Percentiles rank a stretch among this genome's conserved stretches.
Evolutionary conservation across 2,797 vertebrate species (phyloP).

Genomic region (Naso thynnoides): DNA sequence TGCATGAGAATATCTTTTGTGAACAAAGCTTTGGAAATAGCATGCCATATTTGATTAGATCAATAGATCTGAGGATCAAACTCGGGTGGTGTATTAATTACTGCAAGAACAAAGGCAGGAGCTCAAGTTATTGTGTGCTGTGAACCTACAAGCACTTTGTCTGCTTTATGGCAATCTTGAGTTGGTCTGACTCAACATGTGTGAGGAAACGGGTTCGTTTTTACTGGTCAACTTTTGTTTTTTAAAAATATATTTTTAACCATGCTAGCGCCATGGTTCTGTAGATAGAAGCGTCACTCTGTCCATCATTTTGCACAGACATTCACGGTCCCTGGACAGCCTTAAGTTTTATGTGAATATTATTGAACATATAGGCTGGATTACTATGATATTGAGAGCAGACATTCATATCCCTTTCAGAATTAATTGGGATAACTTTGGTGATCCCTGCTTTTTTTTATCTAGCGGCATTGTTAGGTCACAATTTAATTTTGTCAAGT

Average conservation of each 20-base stretch:
- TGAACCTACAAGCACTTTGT: conserved; percentile 66
- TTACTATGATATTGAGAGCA: neutral
- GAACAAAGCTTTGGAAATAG: conserved; percentile 77
- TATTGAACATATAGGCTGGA: neutral
- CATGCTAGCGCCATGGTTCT: neutral
- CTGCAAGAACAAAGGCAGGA: conserved; percentile 71
- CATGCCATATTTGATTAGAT: conserved; percentile 82
- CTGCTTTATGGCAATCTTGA: conserved; percentile 65
- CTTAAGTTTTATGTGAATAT: neutral
- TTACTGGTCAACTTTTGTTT: neutral
- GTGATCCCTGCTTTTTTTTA: too few relatives aligned
- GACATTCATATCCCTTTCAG: too few relatives aligned
- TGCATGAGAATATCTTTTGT: conserved; percentile 77
- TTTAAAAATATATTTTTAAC: conserved; percentile 13
- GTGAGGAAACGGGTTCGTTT: conserved; percentile 8
- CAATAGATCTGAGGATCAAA: conserved; percentile 80
- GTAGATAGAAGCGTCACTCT: too few relatives aligned
- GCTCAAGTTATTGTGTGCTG: conserved; percentile 71
- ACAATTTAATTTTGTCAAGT: too few relatives aligned
- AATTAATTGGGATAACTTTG: too few relatives aligned
- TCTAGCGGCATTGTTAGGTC: neutral
- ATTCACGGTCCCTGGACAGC: neutral
- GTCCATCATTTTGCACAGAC: neutral
- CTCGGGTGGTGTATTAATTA: conserved; percentile 78
- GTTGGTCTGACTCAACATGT: conserved; percentile 23